These are phyloP conservation scores for Phocides pigmalion DNA, from an alignment of 1,140 invertebrate species.

Conservation along the genomic window DNA sequence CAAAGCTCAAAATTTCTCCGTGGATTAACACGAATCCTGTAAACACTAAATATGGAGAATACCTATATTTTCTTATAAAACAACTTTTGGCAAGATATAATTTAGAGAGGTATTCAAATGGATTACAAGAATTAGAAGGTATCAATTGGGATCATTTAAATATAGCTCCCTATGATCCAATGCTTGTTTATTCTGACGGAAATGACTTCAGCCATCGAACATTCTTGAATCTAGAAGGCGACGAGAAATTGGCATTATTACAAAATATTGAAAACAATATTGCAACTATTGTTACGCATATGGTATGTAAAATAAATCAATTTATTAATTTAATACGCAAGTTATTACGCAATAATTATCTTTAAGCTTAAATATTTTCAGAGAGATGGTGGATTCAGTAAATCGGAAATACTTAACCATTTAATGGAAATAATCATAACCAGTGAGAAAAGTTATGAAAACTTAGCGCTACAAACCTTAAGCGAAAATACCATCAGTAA, in stretches of 20 bases:
- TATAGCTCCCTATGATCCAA: conserved; percentile 53
- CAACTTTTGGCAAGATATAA: conserved; percentile 69
- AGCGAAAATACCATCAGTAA: conserved; percentile 38
- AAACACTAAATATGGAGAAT: conserved; percentile 51
- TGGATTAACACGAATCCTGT: conserved; percentile 48
- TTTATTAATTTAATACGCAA: background rate
- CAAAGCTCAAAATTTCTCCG: conserved; percentile 52
- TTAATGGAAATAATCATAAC: conserved; percentile 68
- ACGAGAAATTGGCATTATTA: conserved; percentile 50
- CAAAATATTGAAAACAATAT: conserved; percentile 69
- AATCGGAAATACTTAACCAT: conserved; percentile 67
- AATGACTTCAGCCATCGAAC: conserved; percentile 58
- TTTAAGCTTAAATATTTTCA: conserved; percentile 57
- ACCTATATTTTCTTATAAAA: conserved; percentile 62
- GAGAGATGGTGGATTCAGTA: conserved; percentile 64
- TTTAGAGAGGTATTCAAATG: conserved; percentile 73
- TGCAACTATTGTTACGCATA: conserved; percentile 51
- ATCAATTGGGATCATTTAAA: conserved; percentile 58
- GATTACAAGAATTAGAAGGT: conserved; percentile 54
- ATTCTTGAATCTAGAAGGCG: conserved; percentile 27
- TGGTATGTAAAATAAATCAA: conserved; percentile 54
- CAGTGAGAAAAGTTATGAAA: conserved; percentile 63
- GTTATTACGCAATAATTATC: background rate
- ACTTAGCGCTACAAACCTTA: conserved; percentile 50
- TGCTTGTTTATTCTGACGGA: conserved; percentile 73